A percentile compares a stretch with the other conserved stretches of the same genome.
Conservation (phyloP, 2,113 vertebrate genomes). For the Leptobrachium ailaonicum region DNA sequence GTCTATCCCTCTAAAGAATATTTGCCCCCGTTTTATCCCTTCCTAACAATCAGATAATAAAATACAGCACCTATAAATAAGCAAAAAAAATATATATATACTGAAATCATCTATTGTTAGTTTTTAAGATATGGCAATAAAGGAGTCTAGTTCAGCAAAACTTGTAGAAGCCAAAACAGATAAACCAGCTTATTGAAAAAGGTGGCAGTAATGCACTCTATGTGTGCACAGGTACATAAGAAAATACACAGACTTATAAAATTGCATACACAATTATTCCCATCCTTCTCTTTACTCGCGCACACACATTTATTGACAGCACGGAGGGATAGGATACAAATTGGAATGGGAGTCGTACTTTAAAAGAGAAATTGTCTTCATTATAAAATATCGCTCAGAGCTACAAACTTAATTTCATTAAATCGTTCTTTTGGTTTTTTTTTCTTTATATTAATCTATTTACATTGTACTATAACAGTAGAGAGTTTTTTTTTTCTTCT, state of each 20-base stretch:
- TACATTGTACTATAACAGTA: conserved; percentile 42
- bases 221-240: conserved; percentile 92
- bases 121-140: conserved; percentile 95
- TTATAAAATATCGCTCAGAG: conserved; percentile 64
- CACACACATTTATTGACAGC: conserved; percentile 81
- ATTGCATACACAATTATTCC: conserved; percentile 72
- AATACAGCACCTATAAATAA: conserved; percentile 99
- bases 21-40: conserved; percentile 96
- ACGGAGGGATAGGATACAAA: conserved; percentile 75
- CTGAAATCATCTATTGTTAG: conserved; percentile 86
- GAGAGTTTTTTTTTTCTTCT: conserved; percentile 29
- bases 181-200: conserved; percentile 95
- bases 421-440: conserved; percentile 62
- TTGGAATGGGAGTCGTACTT: conserved; percentile 77
- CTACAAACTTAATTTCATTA: conserved; percentile 60
- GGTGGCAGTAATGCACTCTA: conserved; percentile 97
- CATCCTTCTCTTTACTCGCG: conserved; percentile 77
- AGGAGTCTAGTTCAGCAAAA: conserved; percentile 91
- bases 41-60: conserved; percentile 95
- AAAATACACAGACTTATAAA: conserved; percentile 90
- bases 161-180: conserved; percentile 90
- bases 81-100: conserved; percentile 88
- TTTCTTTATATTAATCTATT: conserved; percentile 59
- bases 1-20: conserved; percentile 97
- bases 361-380: conserved; percentile 68